These are phyloP conservation scores for Epinephelus fuscoguttatus DNA, from an alignment of 2,113 vertebrate genomes.

Conservation along the genomic window DNA sequence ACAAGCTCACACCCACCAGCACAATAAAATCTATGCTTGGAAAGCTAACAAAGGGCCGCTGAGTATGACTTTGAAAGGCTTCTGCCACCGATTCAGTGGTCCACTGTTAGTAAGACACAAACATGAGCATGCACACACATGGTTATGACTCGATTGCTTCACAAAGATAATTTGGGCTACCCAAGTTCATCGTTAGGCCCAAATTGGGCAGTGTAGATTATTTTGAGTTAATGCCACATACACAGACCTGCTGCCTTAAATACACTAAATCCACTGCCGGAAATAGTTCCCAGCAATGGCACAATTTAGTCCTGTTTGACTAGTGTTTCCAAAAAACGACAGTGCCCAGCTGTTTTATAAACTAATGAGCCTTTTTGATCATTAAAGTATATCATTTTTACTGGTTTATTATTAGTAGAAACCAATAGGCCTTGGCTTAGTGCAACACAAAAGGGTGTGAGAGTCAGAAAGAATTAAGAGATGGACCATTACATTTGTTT, in stretches of 20 bases:
- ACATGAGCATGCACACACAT: background rate
- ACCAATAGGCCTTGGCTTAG: background rate
- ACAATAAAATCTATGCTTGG: slow-evolving; percentile 7
- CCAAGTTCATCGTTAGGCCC: background rate
- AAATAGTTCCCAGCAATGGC: background rate
- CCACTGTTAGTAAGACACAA: background rate
- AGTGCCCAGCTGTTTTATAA: background rate
- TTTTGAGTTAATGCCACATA: slow-evolving; percentile 1
- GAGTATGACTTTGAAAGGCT: slow-evolving; percentile 7
- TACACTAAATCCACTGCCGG: background rate
- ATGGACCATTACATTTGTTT: background rate
- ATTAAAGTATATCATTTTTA: background rate
- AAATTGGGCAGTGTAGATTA: background rate
- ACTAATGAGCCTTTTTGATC: background rate
- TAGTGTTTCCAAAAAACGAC: background rate
- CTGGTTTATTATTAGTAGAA: no score
- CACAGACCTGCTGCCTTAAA: background rate
- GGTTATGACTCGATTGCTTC: background rate
- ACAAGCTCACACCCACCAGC: background rate
- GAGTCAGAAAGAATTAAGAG: background rate
- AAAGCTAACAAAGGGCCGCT: background rate
- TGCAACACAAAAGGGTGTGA: background rate
- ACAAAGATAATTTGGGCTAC: background rate
- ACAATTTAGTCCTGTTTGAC: slow-evolving; percentile 2
- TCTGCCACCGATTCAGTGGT: background rate